phyloP scores from a whole-genome alignment of 2,113 vertebrate genomes.

The Triplophysa dalaica region DNA sequence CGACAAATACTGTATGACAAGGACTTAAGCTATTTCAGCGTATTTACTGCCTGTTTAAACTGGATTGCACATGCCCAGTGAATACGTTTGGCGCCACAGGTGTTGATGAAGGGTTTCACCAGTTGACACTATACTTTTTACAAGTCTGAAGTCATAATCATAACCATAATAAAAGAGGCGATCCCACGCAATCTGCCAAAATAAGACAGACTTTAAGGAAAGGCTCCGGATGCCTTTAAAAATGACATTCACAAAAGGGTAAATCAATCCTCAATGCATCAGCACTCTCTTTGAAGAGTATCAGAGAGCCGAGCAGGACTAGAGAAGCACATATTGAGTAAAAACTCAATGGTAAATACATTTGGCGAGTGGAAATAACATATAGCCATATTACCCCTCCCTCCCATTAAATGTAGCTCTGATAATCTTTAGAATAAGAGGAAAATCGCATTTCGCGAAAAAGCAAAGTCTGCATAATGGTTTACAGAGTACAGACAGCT shows the following conservation, averaged over 20 bases:
- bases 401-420: conserved; percentile 25
- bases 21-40: too few relatives aligned
- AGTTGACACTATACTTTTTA: neutral
- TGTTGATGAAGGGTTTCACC: neutral
- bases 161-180: neutral
- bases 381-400: conserved; percentile 25
- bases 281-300: conserved; percentile 42
- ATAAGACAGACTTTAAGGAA: conserved; percentile 29
- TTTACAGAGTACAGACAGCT: conserved; percentile 25
- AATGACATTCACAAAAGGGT: conserved; percentile 36
- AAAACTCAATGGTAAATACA: conserved; percentile 13
- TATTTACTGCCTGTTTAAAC: too few relatives aligned
- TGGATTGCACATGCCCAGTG: too few relatives aligned
- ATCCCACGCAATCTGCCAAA: neutral
- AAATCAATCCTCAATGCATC: conserved; percentile 31
- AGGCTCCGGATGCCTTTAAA: conserved; percentile 1
- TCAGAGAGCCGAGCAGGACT: conserved; percentile 15
- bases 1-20: too few relatives aligned
- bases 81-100: too few relatives aligned
- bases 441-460: conserved; percentile 31
- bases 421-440: conserved; percentile 33
- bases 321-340: conserved; percentile 12
- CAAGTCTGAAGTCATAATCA: neutral
- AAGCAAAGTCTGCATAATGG: conserved; percentile 17
- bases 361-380: conserved; percentile 27